These are phyloP conservation scores for Plusia festucae DNA, from an alignment of 2,888 invertebrate genomes.

Conservation along the genomic window DNA sequence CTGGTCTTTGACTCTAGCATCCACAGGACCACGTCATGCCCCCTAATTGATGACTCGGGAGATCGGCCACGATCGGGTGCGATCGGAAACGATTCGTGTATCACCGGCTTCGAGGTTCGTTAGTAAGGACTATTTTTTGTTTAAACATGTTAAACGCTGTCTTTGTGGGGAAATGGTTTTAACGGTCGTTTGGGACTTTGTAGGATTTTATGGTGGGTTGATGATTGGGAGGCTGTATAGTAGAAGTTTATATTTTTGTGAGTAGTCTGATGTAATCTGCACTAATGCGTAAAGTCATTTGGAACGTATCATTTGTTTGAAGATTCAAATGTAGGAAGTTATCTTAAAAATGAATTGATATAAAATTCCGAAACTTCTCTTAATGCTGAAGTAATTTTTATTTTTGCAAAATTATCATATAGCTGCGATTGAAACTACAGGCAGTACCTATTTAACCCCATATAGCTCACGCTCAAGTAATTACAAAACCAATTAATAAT, in stretches of 20 bases:
- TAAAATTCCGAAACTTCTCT: too few relatives aligned
- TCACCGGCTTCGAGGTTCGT: slow-evolving; percentile 51
- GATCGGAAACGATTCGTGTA: slow-evolving; percentile 50
- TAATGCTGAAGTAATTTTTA: too few relatives aligned
- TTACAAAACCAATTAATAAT: background rate
- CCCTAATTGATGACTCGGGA: slow-evolving; percentile 72
- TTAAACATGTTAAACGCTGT: slow-evolving; percentile 17
- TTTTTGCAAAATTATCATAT: too few relatives aligned
- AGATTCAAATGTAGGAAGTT: too few relatives aligned
- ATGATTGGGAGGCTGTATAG: background rate
- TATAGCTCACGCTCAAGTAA: background rate
- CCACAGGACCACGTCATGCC: slow-evolving; percentile 64
- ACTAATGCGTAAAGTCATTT: too few relatives aligned
- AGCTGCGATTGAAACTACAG: too few relatives aligned
- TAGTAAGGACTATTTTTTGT: slow-evolving; percentile 36
- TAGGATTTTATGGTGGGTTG: background rate
- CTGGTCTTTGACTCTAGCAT: slow-evolving; percentile 30
- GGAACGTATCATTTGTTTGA: too few relatives aligned
- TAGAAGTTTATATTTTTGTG: too few relatives aligned
- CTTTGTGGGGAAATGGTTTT: slow-evolving; percentile 19
- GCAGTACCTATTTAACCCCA: background rate
- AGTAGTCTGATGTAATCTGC: too few relatives aligned
- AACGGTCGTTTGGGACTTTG: slow-evolving; percentile 3
- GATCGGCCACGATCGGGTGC: slow-evolving; percentile 50
- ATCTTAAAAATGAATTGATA: too few relatives aligned